Conservation (phyloP, 2,797 vertebrate genomes). For the Dryobates pubescens region DNA sequence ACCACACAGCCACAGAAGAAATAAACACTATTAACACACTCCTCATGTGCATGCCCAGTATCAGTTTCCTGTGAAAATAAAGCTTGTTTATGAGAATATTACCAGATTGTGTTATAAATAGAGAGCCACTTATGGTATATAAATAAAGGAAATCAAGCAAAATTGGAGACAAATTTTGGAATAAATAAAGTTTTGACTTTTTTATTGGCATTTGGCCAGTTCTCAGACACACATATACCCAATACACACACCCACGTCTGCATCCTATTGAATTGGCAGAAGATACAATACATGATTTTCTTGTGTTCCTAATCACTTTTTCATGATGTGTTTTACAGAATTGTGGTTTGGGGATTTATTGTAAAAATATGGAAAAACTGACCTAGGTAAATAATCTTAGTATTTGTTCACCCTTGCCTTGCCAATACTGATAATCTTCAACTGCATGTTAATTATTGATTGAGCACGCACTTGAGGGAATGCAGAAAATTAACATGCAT, state of each 20-base stretch:
- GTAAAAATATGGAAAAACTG: neutral
- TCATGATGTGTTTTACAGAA: neutral
- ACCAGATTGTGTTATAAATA: neutral
- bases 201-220: neutral
- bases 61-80: neutral
- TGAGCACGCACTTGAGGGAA: neutral
- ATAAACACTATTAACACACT: neutral
- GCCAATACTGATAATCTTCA: neutral
- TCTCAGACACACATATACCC: no score
- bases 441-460: neutral
- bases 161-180: neutral
- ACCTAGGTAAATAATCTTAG: neutral
- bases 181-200: neutral
- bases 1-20: neutral
- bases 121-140: neutral
- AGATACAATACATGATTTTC: neutral
- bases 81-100: neutral
- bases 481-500: neutral
- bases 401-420: neutral
- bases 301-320: neutral
- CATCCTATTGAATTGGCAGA: neutral
- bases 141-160: neutral
- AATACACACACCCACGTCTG: accelerated
- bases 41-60: neutral
- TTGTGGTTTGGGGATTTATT: neutral